These are phyloP conservation scores for Polymixis flavicincta DNA, from an alignment of 2,888 invertebrate genomes.

Conservation along the genomic window DNA sequence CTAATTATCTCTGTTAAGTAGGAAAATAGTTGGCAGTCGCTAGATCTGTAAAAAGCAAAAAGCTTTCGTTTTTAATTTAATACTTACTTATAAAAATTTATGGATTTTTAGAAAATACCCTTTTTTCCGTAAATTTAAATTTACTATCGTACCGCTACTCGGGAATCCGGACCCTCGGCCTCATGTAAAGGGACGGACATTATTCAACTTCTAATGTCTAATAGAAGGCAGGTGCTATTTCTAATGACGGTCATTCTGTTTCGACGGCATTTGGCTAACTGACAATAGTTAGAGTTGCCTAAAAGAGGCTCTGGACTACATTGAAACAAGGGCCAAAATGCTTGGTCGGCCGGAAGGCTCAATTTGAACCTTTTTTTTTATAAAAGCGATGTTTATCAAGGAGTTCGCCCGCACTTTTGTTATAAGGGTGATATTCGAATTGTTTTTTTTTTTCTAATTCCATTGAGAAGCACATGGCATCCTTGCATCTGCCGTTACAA, in stretches of 20 bases:
- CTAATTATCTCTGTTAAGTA: slow-evolving; percentile 50
- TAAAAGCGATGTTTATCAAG: slow-evolving; percentile 58
- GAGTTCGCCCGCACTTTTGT: slow-evolving; percentile 55
- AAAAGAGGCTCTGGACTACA: slow-evolving; percentile 46
- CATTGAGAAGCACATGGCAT: slow-evolving; percentile 68
- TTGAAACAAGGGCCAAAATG: slow-evolving; percentile 58
- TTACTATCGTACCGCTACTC: slow-evolving; percentile 19
- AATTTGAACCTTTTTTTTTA: slow-evolving; percentile 57
- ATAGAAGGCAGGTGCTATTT: slow-evolving; percentile 82
- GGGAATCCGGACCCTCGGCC: slow-evolving; percentile 18
- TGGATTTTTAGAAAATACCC: slow-evolving; percentile 11
- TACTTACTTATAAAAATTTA: neutral
- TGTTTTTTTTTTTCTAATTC: slow-evolving; percentile 70
- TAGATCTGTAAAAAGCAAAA: slow-evolving; percentile 3
- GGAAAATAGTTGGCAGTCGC: slow-evolving; percentile 34
- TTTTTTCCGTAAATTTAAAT: slow-evolving; percentile 50
- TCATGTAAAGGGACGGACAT: slow-evolving; percentile 53
- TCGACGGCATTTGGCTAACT: slow-evolving; percentile 75
- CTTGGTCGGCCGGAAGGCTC: slow-evolving; percentile 12
- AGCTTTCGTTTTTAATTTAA: slow-evolving; percentile 10
- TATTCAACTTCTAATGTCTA: slow-evolving; percentile 73
- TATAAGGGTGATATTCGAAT: slow-evolving; percentile 61
- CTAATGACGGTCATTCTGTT: slow-evolving; percentile 74
- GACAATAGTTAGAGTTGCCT: slow-evolving; percentile 48
- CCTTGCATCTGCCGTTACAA: slow-evolving; percentile 73